A percentile compares a stretch with the other conserved stretches of the same genome.
These are phyloP conservation scores for Phalangium opilio DNA, from an alignment of 2,888 invertebrate species.

Conservation along the genomic window DNA sequence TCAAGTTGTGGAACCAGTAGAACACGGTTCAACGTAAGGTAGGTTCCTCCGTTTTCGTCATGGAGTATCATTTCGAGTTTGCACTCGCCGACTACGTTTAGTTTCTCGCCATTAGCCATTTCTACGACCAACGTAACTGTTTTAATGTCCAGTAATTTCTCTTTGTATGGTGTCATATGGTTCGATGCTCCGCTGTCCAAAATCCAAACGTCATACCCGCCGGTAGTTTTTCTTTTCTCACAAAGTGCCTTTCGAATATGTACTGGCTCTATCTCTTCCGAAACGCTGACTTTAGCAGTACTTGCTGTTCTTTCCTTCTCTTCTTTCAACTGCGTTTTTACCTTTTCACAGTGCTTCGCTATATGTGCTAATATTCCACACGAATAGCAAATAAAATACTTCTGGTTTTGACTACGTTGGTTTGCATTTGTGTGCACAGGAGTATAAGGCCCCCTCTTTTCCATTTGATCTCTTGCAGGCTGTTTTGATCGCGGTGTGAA, in stretches of 20 bases:
- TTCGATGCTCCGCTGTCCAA: conserved; percentile 6
- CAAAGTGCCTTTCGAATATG: no score
- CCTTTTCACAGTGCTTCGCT: not conserved
- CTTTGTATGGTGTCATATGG: conserved; percentile 5
- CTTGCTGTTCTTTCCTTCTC: no score
- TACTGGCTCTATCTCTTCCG: no score
- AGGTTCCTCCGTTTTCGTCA: not conserved
- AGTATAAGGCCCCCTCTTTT: no score
- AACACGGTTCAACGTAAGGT: not conserved
- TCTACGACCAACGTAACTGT: not conserved
- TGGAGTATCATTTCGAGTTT: not conserved
- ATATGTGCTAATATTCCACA: conserved; percentile 6
- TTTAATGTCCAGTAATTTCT: not conserved
- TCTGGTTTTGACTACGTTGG: no score
- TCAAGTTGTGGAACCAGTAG: conserved; percentile 4
- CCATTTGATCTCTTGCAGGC: no score
- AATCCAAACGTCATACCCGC: no score
- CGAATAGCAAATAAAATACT: not conserved
- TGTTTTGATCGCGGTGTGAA: no score
- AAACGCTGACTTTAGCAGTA: no score
- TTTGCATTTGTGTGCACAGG: no score
- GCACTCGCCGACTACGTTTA: not conserved
- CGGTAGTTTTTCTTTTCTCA: no score
- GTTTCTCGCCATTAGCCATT: conserved; percentile 5
- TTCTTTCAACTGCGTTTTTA: no score